Conservation (phyloP, 2,113 vertebrate genomes). For the Suncus etruscus region DNA sequence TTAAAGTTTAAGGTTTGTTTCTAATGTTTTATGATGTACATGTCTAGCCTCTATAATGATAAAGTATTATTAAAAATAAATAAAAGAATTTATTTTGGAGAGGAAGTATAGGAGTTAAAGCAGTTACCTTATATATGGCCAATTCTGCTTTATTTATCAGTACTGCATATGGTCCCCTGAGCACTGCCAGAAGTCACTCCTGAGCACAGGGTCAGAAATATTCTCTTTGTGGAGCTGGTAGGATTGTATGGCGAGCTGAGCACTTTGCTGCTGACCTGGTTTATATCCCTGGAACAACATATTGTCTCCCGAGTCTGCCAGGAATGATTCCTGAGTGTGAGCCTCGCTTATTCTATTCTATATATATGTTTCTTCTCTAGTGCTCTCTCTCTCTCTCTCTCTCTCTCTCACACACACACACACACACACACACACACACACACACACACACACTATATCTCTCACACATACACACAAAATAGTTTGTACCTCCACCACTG, state of each 20-base stretch:
- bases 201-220: too few species aligned
- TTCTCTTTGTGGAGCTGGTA: too few species aligned
- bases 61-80: slow-evolving; percentile 39
- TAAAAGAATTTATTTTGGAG: not conserved
- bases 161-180: too few species aligned
- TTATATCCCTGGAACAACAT: not conserved
- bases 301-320: too few species aligned
- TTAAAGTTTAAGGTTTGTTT: slow-evolving; percentile 10
- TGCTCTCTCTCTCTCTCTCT: not conserved
- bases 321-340: too few species aligned
- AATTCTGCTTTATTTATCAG: too few species aligned
- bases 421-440: not conserved
- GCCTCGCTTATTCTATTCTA: too few species aligned
- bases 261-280: not conserved
- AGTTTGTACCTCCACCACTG: not conserved
- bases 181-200: too few species aligned
- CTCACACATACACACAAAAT: not conserved
- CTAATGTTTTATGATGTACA: not conserved
- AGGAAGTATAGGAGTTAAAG: not conserved
- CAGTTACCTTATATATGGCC: too few species aligned
- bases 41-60: not conserved
- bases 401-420: not conserved
- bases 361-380: not conserved
- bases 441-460: not conserved
- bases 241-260: too few species aligned